Base-by-base conservation (phyloP, 2,888 invertebrate species). In the Vanessa cardui region DNA sequence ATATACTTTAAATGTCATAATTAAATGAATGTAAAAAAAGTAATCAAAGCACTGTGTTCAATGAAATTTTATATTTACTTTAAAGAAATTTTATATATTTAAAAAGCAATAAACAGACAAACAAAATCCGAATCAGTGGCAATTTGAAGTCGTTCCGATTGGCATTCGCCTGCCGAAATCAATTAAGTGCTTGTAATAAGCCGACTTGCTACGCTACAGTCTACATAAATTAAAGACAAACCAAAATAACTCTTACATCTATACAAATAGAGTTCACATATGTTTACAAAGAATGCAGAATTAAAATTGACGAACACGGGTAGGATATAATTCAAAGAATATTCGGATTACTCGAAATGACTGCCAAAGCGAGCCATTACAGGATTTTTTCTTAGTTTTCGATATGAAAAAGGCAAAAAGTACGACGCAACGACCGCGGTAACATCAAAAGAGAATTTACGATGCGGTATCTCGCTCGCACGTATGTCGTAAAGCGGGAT, bases 381-480 rank as follows among this genome's bases (percentile, higher is more conserved):
- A 82, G 80, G 82, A 82, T 77, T 85, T 85, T 84, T 85, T 88
- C 84, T 89, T 88, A 88, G 89, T 86, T 89, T 89, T 85, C 88
- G 84, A 90, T 90, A 86, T 81, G 81, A 82, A 84, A 88, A 87
- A 88, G 78, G 83, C 80, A 83, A 81, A 79, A 80, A 84, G 86
- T 86, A 83, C 86, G 86, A 84, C 81, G 82, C 86, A 82, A 87
- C 83, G 88, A 87, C 89, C 85, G 87, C 86, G 91, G 90, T 83
- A 80, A 86, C 84, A 83, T 91, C 88, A 91, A 91, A 80, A 86
- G 83, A 82, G 81, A 83, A 81, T 78, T 82, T 81, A 87, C 82
- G 83, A 81, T 86, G 82, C 81, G 66, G 73, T 67, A 68, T 89
- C 89, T 70, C 81, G 59, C 58, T 87, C 77, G 52, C 9, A 52